phyloP scores from a whole-genome alignment of 2,888 invertebrate species.

The Parnassius apollo region DNA sequence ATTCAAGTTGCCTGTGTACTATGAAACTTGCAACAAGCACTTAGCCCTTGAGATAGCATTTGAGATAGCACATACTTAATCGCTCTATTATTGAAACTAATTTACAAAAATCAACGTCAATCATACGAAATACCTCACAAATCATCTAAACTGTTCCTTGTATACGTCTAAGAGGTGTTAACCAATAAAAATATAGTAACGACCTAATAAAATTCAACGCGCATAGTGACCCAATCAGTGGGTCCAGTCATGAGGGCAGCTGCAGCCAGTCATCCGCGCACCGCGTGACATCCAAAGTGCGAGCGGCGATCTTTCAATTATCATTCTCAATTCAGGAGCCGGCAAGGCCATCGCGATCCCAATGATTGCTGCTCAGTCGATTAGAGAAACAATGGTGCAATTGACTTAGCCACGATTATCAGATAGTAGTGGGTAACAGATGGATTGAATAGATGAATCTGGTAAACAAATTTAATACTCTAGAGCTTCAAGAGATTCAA shows the following conservation, averaged over 20 bases:
- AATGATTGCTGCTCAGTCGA: slow-evolving; percentile 46
- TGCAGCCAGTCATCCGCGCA: slow-evolving; percentile 50
- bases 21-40: too few species aligned
- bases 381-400: slow-evolving; percentile 39
- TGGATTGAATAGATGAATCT: background rate
- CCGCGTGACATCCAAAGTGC: slow-evolving; percentile 63
- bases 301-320: slow-evolving; percentile 65
- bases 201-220: slow-evolving; percentile 3
- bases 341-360: slow-evolving; percentile 57
- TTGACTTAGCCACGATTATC: slow-evolving; percentile 16
- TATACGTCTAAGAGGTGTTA: background rate
- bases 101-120: background rate
- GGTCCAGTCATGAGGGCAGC: slow-evolving; percentile 36
- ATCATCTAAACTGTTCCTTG: background rate
- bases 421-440: background rate
- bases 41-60: too few species aligned
- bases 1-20: too few species aligned
- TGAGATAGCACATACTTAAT: too few species aligned
- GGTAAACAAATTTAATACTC: too few species aligned
- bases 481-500: too few species aligned
- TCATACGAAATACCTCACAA: background rate
- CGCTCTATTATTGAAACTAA: too few species aligned
- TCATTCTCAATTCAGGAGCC: slow-evolving; percentile 64
- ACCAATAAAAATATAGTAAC: slow-evolving; percentile 5
- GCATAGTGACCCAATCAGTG: slow-evolving; percentile 36